Conservation (phyloP, 2,888 invertebrate species). For the Hymenopus coronatus region DNA sequence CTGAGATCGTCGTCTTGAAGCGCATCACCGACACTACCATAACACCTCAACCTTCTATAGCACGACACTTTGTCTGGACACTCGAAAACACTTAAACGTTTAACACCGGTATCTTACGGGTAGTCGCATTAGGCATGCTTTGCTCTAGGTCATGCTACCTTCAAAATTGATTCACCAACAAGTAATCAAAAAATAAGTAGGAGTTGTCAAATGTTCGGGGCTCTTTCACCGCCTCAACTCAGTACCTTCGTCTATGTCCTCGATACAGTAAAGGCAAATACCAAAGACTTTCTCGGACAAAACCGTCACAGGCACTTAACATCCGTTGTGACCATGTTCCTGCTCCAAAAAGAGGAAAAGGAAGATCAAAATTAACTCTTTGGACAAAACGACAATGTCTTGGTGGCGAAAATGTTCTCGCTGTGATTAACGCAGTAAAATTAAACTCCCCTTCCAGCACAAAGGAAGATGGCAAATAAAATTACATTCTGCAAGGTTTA, state of each 20-base stretch:
- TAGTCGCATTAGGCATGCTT: not conserved
- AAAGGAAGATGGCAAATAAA: not conserved
- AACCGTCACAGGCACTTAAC: not conserved
- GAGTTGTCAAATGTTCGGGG: not conserved
- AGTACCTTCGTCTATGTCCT: not conserved
- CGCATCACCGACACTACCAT: conserved; percentile 18
- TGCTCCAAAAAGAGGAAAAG: not conserved
- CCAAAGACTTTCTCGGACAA: not conserved
- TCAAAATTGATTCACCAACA: not conserved
- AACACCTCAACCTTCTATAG: not conserved
- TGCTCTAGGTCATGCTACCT: not conserved
- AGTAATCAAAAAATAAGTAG: not conserved
- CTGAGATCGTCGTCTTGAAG: not conserved
- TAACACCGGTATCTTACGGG: conserved; percentile 3
- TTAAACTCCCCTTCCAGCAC: not conserved
- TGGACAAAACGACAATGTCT: not conserved
- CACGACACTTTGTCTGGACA: not conserved
- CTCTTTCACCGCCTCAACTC: not conserved
- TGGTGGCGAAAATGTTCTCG: not conserved
- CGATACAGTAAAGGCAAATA: not conserved
- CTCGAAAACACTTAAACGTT: conserved; percentile 12
- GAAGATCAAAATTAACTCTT: not conserved
- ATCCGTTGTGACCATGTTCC: not conserved
- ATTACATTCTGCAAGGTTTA: not conserved
- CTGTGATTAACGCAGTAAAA: not conserved